Evolutionary conservation across 1,140 invertebrate genomes (phyloP).

Genomic region (Ericerus pela): DNA sequence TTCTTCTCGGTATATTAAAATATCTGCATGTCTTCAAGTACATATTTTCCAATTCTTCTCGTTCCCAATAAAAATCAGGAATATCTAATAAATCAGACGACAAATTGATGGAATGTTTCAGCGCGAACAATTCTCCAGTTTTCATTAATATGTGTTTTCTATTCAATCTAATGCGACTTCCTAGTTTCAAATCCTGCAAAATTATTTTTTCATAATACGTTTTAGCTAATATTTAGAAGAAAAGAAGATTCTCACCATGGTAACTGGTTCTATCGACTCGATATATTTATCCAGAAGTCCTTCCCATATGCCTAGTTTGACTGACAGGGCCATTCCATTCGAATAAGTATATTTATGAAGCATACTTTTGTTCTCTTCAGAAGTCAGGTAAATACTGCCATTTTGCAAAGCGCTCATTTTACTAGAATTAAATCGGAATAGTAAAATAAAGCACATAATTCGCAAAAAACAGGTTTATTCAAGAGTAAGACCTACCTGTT

Average conservation of each 20-base stretch:
- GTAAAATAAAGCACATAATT: neutral
- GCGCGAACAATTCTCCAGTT: slow-evolving; percentile 75
- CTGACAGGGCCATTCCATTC: slow-evolving; percentile 80
- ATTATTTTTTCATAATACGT: neutral
- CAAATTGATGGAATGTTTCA: slow-evolving; percentile 78
- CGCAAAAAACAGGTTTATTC: neutral
- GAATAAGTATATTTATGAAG: slow-evolving; percentile 69
- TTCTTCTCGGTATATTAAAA: slow-evolving; percentile 69
- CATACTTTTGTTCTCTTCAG: slow-evolving; percentile 18
- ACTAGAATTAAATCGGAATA: slow-evolving; percentile 23
- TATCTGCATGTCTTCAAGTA: slow-evolving; percentile 67
- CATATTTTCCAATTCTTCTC: slow-evolving; percentile 66
- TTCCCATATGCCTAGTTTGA: slow-evolving; percentile 87
- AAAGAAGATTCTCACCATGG: slow-evolving; percentile 24
- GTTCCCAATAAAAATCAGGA: slow-evolving; percentile 95
- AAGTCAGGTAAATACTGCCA: slow-evolving; percentile 30
- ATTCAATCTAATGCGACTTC: slow-evolving; percentile 48
- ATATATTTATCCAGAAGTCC: slow-evolving; percentile 65
- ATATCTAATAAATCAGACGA: slow-evolving; percentile 86
- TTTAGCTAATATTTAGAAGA: neutral
- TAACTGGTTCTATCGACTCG: slow-evolving; percentile 63
- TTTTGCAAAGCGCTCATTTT: slow-evolving; percentile 33
- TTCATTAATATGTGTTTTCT: slow-evolving; percentile 64
- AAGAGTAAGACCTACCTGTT: slow-evolving; percentile 8
- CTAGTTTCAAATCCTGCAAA: slow-evolving; percentile 51